Base-by-base conservation (phyloP, 35 echinoderm and acorn worm species). In the Amphiura filiformis region DNA sequence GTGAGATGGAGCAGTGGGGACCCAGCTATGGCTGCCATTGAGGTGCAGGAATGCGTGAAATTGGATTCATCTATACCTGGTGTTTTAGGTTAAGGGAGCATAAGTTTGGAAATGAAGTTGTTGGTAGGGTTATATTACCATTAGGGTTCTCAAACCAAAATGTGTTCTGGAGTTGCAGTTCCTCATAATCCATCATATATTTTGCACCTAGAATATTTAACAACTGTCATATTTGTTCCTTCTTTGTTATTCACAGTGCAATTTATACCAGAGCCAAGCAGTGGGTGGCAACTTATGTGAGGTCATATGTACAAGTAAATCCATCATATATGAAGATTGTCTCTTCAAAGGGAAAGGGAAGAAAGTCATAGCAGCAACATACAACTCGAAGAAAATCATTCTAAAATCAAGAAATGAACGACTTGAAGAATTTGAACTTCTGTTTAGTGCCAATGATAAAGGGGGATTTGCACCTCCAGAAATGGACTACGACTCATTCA, bases 201-300 rank as follows among this genome's bases (percentile, higher is more conserved):
- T n/a, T n/a, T n/a, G n/a, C n/a, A n/a, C n/a, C n/a, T n/a, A n/a
- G n/a, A n/a, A n/a, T n/a, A n/a, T n/a, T n/a, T n/a, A n/a, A n/a
- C n/a, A n/a, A n/a, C n/a, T n/a, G n/a, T n/a, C n/a, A n/a, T n/a
- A n/a, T n/a, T n/a, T n/a, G n/a, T n/a, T n/a, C n/a, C n/a, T n/a
- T n/a, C 34, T 85, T 64, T 34, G 18, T 44, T 36, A 65, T 85
- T 38, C 22, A 22, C 80, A 93, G 92, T 93, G 92, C 79, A 40
- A 57, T 32, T 49, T 93, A 49, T 93, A 93, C 56, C 32, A 83
- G 26, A 30, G 7, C 39, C 76, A 80, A 41, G 75, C 41, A 23
- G 76, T 89, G 20, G 92, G 80, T 65, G 92, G 92, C 1, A 89
- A 93, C 30, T 37, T 93, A 13, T 93, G 92, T 33, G 7, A 42